Evolutionary conservation across 1,140 invertebrate genomes (phyloP).

Genomic region (Camponotus floridanus): DNA sequence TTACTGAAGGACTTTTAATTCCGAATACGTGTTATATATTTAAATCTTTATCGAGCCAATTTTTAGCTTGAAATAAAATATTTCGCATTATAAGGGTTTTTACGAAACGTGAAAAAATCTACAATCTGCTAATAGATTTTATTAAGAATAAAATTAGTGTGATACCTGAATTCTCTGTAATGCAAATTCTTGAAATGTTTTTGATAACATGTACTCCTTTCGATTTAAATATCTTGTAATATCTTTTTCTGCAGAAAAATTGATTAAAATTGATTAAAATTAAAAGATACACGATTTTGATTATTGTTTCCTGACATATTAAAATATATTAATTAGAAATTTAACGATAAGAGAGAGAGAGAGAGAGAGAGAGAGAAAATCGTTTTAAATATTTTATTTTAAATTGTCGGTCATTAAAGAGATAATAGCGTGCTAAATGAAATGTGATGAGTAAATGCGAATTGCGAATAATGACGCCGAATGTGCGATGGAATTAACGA

Average conservation of each 20-base stretch:
- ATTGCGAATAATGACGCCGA: constrained; percentile 24
- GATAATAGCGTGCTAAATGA: constrained; percentile 37
- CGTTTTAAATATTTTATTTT: background rate
- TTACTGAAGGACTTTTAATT: constrained; percentile 50
- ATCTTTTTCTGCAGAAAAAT: too few species aligned
- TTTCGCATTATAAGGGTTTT: background rate
- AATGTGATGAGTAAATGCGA: constrained; percentile 59
- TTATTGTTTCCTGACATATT: background rate
- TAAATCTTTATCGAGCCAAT: constrained; percentile 18
- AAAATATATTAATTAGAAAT: constrained; percentile 1
- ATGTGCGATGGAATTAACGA: constrained; percentile 60
- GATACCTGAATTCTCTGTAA: too few species aligned
- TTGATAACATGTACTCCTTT: too few species aligned
- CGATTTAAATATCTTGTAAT: too few species aligned
- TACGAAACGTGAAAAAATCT: background rate
- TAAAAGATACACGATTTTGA: background rate
- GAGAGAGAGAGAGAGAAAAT: background rate
- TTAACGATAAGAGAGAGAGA: background rate
- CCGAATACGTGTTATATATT: constrained; percentile 26
- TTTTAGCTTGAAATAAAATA: constrained; percentile 12
- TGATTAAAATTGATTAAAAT: too few species aligned
- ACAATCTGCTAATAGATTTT: background rate
- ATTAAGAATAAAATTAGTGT: constrained; percentile 12
- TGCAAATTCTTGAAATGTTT: too few species aligned
- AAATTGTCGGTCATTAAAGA: background rate